phyloP scores from a whole-genome alignment of 2,113 vertebrate genomes.

The Rhinolophus ferrumequinum region DNA sequence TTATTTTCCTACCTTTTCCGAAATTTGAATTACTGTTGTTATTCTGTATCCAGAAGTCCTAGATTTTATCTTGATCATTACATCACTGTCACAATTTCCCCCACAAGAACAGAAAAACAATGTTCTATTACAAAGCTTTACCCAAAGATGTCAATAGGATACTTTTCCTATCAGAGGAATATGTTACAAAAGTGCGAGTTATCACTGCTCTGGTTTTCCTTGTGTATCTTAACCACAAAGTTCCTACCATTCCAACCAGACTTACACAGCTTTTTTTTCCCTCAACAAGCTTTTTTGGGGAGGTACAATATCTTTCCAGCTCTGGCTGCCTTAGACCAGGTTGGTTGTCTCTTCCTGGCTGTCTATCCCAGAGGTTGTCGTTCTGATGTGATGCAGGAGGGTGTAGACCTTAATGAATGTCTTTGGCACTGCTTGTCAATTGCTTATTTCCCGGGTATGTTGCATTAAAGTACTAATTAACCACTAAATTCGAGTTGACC shows the following conservation, averaged over 20 bases:
- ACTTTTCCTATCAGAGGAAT: not conserved
- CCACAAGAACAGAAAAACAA: not conserved
- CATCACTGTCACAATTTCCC: not conserved
- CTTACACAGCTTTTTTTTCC: not conserved
- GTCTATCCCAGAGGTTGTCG: not conserved
- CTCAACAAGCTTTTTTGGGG: not conserved
- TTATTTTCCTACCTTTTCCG: slow-evolving; percentile 3
- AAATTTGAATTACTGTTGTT: slow-evolving; percentile 7
- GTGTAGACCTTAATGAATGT: slow-evolving; percentile 36
- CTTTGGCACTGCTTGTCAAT: slow-evolving; percentile 45
- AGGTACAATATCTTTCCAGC: not conserved
- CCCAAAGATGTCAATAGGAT: slow-evolving; percentile 2
- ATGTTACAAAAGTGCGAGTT: not conserved
- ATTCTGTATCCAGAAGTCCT: not conserved
- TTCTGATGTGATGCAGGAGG: not conserved
- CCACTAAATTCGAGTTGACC: slow-evolving; percentile 43
- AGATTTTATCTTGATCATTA: not conserved
- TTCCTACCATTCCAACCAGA: not conserved
- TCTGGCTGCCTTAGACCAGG: not conserved
- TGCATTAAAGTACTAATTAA: slow-evolving; percentile 57
- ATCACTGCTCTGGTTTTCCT: not conserved
- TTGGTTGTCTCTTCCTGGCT: slow-evolving; percentile 52
- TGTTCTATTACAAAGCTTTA: slow-evolving; percentile 21
- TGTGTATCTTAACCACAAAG: not conserved
- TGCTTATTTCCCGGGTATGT: slow-evolving; percentile 59